Evolutionary conservation across 2,888 invertebrate genomes (phyloP).

Genomic region (Seira musarum): DNA sequence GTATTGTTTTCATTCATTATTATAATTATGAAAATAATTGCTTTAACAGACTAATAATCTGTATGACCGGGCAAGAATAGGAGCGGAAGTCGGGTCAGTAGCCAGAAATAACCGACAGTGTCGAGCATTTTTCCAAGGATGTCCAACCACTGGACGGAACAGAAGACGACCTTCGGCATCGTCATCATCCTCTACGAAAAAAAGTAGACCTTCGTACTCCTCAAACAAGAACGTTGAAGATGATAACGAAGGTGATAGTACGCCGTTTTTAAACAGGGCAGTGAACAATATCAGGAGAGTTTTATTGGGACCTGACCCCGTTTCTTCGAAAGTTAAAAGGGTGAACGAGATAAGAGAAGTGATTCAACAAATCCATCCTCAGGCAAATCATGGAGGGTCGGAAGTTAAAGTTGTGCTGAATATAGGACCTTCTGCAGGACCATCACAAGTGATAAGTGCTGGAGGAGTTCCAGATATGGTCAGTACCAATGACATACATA

Average conservation of each 20-base stretch:
- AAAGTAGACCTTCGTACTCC: no score
- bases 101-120: conserved; percentile 48
- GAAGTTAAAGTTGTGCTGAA: conserved; percentile 48
- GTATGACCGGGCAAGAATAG: conserved; percentile 45
- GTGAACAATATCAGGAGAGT: conserved; percentile 56
- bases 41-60: conserved; percentile 34
- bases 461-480: no score
- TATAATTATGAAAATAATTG: no score
- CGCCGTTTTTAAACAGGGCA: conserved; percentile 36
- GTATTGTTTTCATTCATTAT: background rate
- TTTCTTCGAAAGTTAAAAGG: conserved; percentile 14
- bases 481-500: no score
- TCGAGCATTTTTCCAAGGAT: conserved; percentile 54
- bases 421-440: conserved; percentile 43
- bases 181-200: background rate
- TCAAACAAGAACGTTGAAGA: no score
- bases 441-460: conserved; percentile 8
- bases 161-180: conserved; percentile 9
- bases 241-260: no score
- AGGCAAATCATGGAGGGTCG: conserved; percentile 17
- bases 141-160: conserved; percentile 34
- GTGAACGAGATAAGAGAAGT: conserved; percentile 41
- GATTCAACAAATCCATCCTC: conserved; percentile 33
- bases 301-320: conserved; percentile 28
- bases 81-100: conserved; percentile 40